A percentile compares a stretch with the other conserved stretches of the same genome.
Evolutionary conservation across 37 sponge, comb jelly and placozoan genomes (phyloP).

Genomic region (Beroe ovata): DNA sequence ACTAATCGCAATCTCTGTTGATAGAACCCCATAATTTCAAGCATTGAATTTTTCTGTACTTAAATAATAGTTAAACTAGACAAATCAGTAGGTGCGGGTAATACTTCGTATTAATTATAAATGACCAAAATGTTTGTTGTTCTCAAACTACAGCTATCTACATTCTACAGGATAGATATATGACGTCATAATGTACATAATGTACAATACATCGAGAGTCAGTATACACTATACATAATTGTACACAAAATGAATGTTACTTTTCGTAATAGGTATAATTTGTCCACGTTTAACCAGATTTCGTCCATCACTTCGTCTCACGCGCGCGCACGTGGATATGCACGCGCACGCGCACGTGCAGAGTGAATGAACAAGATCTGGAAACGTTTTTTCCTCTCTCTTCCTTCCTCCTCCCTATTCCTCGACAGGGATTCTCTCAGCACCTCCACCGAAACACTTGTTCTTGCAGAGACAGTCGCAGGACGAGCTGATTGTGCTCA

Average conservation of each 20-base stretch:
- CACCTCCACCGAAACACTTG: conserved; percentile 45
- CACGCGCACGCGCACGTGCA: neutral
- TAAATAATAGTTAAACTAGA: too few species aligned
- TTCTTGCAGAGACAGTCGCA: conserved; percentile 65
- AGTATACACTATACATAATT: neutral
- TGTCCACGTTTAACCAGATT: too few species aligned
- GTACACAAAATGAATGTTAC: neutral
- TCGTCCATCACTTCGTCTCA: too few species aligned
- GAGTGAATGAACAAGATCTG: neutral
- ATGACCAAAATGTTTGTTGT: too few species aligned
- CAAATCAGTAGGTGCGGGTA: too few species aligned
- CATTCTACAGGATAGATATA: neutral
- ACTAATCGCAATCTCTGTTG: too few species aligned
- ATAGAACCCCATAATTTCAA: too few species aligned
- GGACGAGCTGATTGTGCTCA: conserved; percentile 49
- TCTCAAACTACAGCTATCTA: neutral
- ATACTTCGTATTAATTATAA: too few species aligned
- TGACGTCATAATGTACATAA: too few species aligned
- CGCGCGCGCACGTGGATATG: too few species aligned
- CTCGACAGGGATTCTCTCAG: conserved; percentile 28
- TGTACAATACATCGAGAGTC: neutral
- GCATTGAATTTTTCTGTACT: too few species aligned
- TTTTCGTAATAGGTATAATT: neutral
- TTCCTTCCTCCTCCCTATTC: conserved; percentile 5
- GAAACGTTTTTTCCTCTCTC: neutral